Base-by-base conservation (phyloP, 1,140 invertebrate genomes). In the Sycophaga agraensis region DNA sequence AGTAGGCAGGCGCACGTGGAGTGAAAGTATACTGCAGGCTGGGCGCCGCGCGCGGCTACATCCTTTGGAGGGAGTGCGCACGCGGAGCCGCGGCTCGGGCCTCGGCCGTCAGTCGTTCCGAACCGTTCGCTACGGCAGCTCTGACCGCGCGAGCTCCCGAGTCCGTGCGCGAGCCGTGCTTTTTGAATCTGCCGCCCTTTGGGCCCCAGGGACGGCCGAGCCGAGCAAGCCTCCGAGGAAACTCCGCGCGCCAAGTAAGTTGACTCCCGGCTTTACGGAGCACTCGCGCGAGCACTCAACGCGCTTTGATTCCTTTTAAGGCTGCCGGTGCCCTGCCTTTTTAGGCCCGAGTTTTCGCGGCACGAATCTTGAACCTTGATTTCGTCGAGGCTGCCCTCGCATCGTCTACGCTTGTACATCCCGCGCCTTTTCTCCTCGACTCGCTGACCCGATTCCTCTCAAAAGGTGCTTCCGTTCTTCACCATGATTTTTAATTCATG, bases 91-190 rank as follows among this genome's bases (percentile, higher is more conserved):
- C 46, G n/a, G 19, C 26, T 4, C 6, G 24, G 24, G n/a, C n/a
- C n/a, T n/a, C n/a, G 35, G 35, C 31, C 26, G 54, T 72, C 72
- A 66, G 69, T 73, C 69, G 68, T 71, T 72, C 72, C 70, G 72
- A 71, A 63, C 63, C 63, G 62, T 50, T 71, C 67, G 55, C 54
- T 17, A 35, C 48, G 48, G 28, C n/a, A n/a, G n/a, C n/a, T 35
- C 4, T 28, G 22, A 28, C 19, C 19, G 9, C 42, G 1, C 42
- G 7, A 3, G 4, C 17, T 7, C 7, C 21, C 39, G 11, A 39
- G 1, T 19, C 22, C 21, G 4, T 21, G 1, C 42, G 7, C 42
- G 8, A 17, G 8, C 11, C 14, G 21, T 22, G n/a, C n/a, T n/a
- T n/a, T n/a, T n/a, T n/a, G n/a, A n/a, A n/a, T n/a, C n/a, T n/a